These are phyloP conservation scores for Phorcus lineatus DNA, from an alignment of 2,888 invertebrate genomes.

Conservation along the genomic window DNA sequence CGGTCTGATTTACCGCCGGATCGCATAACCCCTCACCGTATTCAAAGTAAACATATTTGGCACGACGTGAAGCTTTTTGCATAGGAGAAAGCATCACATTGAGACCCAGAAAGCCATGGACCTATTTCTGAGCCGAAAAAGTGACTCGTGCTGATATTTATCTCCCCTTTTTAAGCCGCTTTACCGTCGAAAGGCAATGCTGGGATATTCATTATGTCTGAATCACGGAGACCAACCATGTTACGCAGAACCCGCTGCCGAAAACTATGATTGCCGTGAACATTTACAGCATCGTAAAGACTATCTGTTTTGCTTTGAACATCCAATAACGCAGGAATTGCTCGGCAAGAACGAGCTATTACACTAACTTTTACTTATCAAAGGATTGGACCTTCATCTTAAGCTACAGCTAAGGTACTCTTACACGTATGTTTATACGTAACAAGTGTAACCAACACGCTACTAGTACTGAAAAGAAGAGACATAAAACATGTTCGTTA, in stretches of 20 bases:
- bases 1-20: neutral
- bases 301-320: neutral
- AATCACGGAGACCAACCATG: neutral
- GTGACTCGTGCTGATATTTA: neutral
- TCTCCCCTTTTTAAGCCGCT: neutral
- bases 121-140: neutral
- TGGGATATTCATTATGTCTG: slow-evolving; percentile 2
- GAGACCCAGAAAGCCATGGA: neutral
- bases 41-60: slow-evolving; percentile 10
- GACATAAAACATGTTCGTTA: no score
- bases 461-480: no score
- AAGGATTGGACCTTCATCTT: no score
- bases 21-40: neutral
- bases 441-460: no score
- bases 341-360: no score
- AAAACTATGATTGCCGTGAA: neutral
- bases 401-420: no score
- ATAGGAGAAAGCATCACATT: neutral
- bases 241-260: neutral
- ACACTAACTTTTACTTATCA: no score
- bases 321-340: no score
- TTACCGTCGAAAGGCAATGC: neutral
- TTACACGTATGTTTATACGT: no score
- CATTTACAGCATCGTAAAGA: neutral
- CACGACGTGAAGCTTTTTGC: neutral